These are phyloP conservation scores for Polyodon spathula DNA, from an alignment of 2,113 vertebrate genomes.

Conservation along the genomic window DNA sequence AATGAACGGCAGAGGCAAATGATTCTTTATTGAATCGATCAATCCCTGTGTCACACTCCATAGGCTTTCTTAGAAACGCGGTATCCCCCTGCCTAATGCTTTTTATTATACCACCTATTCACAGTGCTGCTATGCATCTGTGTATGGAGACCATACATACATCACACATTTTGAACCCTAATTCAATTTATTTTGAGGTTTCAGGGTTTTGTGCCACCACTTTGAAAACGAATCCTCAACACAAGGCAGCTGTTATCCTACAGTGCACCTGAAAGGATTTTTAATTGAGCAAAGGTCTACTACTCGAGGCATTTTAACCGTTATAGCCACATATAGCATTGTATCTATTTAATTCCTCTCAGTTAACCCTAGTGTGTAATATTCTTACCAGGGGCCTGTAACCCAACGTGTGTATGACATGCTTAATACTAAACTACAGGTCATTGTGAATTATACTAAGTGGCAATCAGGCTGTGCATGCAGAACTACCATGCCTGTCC, in stretches of 20 bases:
- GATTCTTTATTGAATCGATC: constrained; percentile 1
- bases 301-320: background rate
- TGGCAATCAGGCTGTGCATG: too few species aligned
- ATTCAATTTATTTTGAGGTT: background rate
- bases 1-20: background rate
- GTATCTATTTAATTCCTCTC: background rate
- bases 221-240: constrained; percentile 1
- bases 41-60: background rate
- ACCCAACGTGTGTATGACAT: too few species aligned
- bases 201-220: background rate
- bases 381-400: background rate
- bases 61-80: constrained; percentile 15
- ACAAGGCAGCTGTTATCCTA: background rate
- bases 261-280: constrained; percentile 1
- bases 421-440: too few species aligned
- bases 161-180: background rate
- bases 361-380: background rate
- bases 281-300: background rate
- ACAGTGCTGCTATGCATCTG: too few species aligned
- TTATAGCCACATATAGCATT: background rate
- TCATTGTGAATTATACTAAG: too few species aligned
- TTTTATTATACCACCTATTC: background rate
- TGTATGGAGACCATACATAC: background rate
- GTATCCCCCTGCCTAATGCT: constrained; percentile 11
- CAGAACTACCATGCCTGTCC: too few species aligned